Percentiles rank a stretch among this genome's conserved stretches.
phyloP scores from a whole-genome alignment of 2,797 vertebrate genomes.

The Coregonus ussuriensis region DNA sequence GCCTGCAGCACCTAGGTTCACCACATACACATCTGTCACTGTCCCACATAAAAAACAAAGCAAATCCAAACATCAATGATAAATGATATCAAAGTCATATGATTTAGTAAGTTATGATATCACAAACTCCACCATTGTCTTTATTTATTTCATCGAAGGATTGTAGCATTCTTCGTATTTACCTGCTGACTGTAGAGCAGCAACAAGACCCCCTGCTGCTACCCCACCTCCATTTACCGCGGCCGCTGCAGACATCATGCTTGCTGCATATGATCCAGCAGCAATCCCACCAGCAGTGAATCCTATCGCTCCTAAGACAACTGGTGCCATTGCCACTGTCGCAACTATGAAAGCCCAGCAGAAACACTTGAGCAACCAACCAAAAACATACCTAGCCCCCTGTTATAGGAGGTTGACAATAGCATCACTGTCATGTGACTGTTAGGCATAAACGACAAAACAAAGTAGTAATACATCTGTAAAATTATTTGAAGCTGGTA shows the following conservation, averaged over 20 bases:
- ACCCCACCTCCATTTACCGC: conserved; percentile 60
- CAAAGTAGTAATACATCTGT: neutral
- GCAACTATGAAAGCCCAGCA: conserved; percentile 15
- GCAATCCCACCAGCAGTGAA: conserved; percentile 56
- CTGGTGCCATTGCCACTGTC: conserved; percentile 20
- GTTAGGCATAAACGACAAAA: neutral
- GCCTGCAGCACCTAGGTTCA: neutral
- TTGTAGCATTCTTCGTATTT: neutral
- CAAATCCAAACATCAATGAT: neutral
- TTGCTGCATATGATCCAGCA: conserved; percentile 47
- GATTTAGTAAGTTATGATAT: neutral
- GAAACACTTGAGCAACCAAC: neutral
- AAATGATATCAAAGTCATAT: neutral
- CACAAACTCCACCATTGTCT: neutral
- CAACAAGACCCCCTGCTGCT: conserved; percentile 49
- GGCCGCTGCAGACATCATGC: conserved; percentile 61
- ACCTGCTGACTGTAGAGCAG: conserved; percentile 54
- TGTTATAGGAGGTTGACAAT: neutral
- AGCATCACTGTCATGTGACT: neutral
- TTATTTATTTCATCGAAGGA: neutral
- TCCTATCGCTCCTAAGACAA: conserved; percentile 14
- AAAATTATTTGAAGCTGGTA: neutral
- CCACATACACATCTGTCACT: neutral
- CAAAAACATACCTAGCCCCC: neutral
- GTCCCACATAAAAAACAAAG: neutral